These are phyloP conservation scores for Melanostigma gelatinosum DNA, from an alignment of 2,113 vertebrate species.

Conservation along the genomic window DNA sequence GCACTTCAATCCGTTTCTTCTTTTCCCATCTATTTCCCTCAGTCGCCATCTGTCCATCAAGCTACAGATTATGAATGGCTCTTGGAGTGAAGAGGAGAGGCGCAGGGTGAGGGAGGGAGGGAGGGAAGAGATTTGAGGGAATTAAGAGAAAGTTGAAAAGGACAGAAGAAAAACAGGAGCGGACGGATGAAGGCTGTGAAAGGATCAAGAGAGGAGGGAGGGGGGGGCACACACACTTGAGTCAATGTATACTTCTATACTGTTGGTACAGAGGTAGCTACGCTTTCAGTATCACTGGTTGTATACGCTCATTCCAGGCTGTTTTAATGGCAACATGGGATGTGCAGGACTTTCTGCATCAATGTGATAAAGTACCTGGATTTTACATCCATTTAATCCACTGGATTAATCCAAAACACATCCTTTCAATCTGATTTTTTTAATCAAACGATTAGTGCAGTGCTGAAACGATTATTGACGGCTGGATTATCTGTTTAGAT, in stretches of 20 bases:
- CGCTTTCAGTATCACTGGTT: neutral
- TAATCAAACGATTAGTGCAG: neutral
- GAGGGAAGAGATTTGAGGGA: constrained; percentile 23
- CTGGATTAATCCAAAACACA: neutral
- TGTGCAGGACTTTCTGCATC: constrained; percentile 22
- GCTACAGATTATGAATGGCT: constrained; percentile 34
- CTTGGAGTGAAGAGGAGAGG: neutral
- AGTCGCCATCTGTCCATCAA: constrained; percentile 22
- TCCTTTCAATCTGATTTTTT: constrained; percentile 1
- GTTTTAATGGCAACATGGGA: neutral
- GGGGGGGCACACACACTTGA: neutral
- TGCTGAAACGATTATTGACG: neutral
- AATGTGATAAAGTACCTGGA: constrained; percentile 25
- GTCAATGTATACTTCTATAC: neutral
- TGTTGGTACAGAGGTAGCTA: neutral
- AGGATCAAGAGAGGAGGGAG: neutral
- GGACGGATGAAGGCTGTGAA: constrained; percentile 13
- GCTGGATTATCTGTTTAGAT: neutral
- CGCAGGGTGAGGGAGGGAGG: neutral
- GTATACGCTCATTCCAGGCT: neutral
- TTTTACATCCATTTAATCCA: constrained; percentile 24
- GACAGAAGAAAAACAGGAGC: constrained; percentile 11
- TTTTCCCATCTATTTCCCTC: neutral
- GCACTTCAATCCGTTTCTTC: constrained; percentile 3
- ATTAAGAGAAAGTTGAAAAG: constrained; percentile 45